Conservation (phyloP, 2,888 invertebrate genomes). For the Abscondita cerata region DNA sequence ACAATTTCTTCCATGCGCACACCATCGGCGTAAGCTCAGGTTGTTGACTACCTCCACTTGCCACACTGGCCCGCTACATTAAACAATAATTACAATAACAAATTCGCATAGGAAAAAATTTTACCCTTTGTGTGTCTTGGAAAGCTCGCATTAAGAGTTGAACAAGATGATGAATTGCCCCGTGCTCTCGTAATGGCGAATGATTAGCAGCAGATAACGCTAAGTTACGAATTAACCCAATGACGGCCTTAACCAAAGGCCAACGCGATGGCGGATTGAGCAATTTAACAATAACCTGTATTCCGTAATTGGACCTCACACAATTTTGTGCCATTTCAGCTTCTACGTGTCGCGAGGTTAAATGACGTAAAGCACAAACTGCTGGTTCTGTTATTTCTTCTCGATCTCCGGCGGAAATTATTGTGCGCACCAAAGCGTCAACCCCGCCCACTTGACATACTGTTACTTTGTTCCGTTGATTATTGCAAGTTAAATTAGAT, state of each 20-base stretch:
- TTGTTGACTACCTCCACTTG: slow-evolving; percentile 79
- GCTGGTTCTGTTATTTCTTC: slow-evolving; percentile 99
- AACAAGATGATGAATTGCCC: slow-evolving; percentile 92
- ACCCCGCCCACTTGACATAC: slow-evolving; percentile 96
- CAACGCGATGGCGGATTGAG: slow-evolving; percentile 96
- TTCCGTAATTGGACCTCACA: slow-evolving; percentile 90
- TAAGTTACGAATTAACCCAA: slow-evolving; percentile 96
- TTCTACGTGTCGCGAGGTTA: slow-evolving; percentile 95
- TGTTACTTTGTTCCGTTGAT: slow-evolving; percentile 96
- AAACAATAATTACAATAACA: background rate
- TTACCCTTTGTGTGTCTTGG: slow-evolving; percentile 92
- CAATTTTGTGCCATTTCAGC: slow-evolving; percentile 98
- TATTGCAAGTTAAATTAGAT: slow-evolving; percentile 99
- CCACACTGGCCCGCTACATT: slow-evolving; percentile 81
- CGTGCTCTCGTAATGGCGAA: slow-evolving; percentile 91
- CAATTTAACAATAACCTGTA: slow-evolving; percentile 93
- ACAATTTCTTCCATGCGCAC: slow-evolving; percentile 99
- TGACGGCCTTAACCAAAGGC: slow-evolving; percentile 97
- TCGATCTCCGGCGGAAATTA: slow-evolving; percentile 78
- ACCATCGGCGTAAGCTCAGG: slow-evolving; percentile 88
- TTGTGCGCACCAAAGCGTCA: slow-evolving; percentile 94
- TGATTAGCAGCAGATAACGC: slow-evolving; percentile 97
- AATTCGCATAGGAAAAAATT: background rate
- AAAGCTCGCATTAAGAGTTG: slow-evolving; percentile 92
- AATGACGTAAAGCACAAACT: slow-evolving; percentile 95